A percentile compares a stretch with the other conserved stretches of the same genome.
Evolutionary conservation across 2,888 invertebrate genomes (phyloP).

Genomic region (Alcis repandata): DNA sequence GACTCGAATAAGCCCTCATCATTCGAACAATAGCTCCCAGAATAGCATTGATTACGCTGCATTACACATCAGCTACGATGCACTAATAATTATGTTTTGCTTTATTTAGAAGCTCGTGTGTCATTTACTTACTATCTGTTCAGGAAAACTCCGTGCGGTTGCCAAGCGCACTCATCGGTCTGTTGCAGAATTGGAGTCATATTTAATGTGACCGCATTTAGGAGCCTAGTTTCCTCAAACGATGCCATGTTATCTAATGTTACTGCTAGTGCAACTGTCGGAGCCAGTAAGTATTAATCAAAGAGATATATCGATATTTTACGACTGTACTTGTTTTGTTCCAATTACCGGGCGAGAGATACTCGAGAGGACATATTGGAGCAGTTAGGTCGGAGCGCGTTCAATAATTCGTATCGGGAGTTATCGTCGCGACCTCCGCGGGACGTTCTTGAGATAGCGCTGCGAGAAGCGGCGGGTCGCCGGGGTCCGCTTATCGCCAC

Average conservation of each 20-base stretch:
- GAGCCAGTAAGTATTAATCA: slow-evolving; percentile 13
- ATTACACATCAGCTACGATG: slow-evolving; percentile 4
- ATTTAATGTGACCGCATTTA: neutral
- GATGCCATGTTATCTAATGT: slow-evolving; percentile 12
- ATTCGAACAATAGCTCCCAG: slow-evolving; percentile 7
- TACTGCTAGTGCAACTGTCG: slow-evolving; percentile 1
- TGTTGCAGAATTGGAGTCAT: neutral
- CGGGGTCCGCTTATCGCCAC: slow-evolving; percentile 62
- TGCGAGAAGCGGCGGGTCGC: slow-evolving; percentile 61
- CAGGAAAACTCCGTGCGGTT: neutral
- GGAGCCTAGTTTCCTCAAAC: neutral
- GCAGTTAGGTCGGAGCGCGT: neutral
- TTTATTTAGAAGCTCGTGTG: slow-evolving; percentile 6
- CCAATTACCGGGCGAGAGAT: slow-evolving; percentile 10
- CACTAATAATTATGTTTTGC: neutral
- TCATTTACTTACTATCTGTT: slow-evolving; percentile 1
- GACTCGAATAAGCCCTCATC: slow-evolving; percentile 35
- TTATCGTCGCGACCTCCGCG: slow-evolving; percentile 41
- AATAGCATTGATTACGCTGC: slow-evolving; percentile 19
- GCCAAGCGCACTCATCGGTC: neutral
- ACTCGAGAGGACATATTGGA: neutral
- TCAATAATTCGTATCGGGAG: slow-evolving; percentile 5
- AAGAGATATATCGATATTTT: slow-evolving; percentile 19
- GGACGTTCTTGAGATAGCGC: slow-evolving; percentile 62
- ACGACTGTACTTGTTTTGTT: slow-evolving; percentile 13